Conservation (phyloP, 2,113 vertebrate genomes). For the Martes martes region DNA sequence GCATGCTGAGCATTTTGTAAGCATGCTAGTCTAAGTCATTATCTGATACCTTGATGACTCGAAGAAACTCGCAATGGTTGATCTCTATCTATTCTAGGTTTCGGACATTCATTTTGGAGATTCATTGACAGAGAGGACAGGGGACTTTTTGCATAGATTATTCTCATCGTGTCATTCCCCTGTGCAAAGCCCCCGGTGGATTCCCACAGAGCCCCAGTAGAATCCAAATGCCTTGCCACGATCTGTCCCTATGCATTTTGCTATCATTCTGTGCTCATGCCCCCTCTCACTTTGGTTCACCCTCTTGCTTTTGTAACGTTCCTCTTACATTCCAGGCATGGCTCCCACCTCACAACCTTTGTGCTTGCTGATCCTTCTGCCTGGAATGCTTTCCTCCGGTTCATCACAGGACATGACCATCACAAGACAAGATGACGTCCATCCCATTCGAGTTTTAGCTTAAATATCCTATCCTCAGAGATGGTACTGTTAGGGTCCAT, state of each 20-base stretch:
- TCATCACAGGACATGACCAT: not conserved
- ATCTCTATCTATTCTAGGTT: not conserved
- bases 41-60: too few species aligned
- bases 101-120: not conserved
- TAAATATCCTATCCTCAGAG: not conserved
- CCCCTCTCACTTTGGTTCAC: too few species aligned
- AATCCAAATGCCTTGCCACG: not conserved
- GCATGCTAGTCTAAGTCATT: not conserved
- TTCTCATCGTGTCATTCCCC: not conserved
- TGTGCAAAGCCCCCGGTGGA: accelerated
- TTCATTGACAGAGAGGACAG: not conserved
- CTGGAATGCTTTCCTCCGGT: not conserved
- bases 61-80: not conserved
- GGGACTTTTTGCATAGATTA: not conserved
- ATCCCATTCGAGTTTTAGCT: not conserved
- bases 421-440: accelerated
- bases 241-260: not conserved
- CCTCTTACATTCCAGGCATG: not conserved
- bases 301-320: too few species aligned
- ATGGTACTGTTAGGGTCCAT: too few species aligned
- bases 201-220: not conserved
- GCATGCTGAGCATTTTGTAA: not conserved
- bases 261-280: accelerated
- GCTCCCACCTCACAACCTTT: not conserved
- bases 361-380: too few species aligned